Base-by-base conservation (phyloP, 1,140 invertebrate genomes). In the Drosophila lowei region DNA sequence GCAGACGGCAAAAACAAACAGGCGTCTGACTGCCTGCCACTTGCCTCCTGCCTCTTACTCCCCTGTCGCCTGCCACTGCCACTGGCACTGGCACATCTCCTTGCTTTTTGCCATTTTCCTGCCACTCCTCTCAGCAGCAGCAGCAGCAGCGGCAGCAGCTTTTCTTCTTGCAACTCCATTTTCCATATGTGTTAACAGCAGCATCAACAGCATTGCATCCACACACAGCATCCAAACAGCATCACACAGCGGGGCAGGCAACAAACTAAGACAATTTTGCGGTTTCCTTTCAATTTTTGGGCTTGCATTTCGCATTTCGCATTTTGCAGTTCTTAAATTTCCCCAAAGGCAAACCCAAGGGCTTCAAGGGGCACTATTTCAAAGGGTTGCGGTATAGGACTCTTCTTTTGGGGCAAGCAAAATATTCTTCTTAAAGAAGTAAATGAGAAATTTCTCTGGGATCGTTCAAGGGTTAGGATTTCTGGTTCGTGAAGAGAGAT, bases 1-100 rank as follows among this genome's bases (percentile, higher is more conserved):
- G 68, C 81, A 86, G 68, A 62, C 47, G 57, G 81, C 11, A 70
- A 86, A 86, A 86, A 73, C 81, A 78, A 86, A 84, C 81, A 73
- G 63, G 54, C 79, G 65, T 67, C 64, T 50, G 58, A 47, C 71
- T 48, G 43, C 63, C 48, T 50, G 48, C 28, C 63, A 18, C 28
- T 44, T 25, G 50, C 18, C 44, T 34, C 41, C 60, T 38, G 3
- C 34, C 34, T 13, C 34, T 38, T 0, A 3, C 11, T 5, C 11
- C 34, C 34, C 34, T 38, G 34, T 13, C 11, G 34, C 9, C 34
- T 38, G 34, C 9, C 11, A 38, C 11, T 38, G 11, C 34, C 4
- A 61, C 44, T 59, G 34, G 11, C 4, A 61, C 44, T 59, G 70
- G 56, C 67, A 38, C 34, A 60, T 58, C 66, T 72, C 15, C 79